Base-by-base conservation (phyloP, 2,113 vertebrate genomes). In the Syngnathus scovelli region DNA sequence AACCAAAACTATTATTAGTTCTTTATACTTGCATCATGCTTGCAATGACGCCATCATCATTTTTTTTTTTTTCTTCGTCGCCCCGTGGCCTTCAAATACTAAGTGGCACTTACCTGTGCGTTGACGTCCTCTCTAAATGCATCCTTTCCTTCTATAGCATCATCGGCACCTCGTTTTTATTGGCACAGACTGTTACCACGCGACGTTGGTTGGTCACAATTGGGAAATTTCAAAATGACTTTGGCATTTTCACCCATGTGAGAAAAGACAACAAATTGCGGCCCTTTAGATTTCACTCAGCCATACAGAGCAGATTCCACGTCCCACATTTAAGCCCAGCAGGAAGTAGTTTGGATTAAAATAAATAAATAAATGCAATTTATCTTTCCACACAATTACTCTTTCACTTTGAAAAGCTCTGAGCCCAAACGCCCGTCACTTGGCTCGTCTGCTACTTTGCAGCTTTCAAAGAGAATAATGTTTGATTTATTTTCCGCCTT, bases 371-470 rank as follows among this genome's bases (percentile, higher is more conserved):
- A 33, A 33, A 33, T 33, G 27, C 27, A 33, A 19, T 86, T 88
- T 84, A 85, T 86, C 77, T 88, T 86, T 83, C 77, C 81, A 70
- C 82, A 83, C 81, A 87, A 86, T 85, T 87, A 76, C 72, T 78
- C 36, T 87, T 83, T 83, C 67, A 70, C 77, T 81, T 81, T 83
- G 83, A 83, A 83, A 75, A 12, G 41, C 67, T 75, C 46, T 68
- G 70, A 75, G 71, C 77, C 65, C 72, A 66, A 76, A 67, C 78
- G n/a, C 27, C 69, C 8, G n/a, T 65, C 76, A 77, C 69, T 71
- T 36, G 41, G 66, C 58, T 58, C 46, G 63, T 66, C 48, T 58
- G 78, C 82, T 73, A 58, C 77, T 60, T 65, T 67, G 61, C 66
- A 70, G 13, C 68, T 78, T 79, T 86, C 82, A 86, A 82, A 87